Evolutionary conservation across 2,797 vertebrate species (phyloP).

Genomic region (Gallinago stenura): DNA sequence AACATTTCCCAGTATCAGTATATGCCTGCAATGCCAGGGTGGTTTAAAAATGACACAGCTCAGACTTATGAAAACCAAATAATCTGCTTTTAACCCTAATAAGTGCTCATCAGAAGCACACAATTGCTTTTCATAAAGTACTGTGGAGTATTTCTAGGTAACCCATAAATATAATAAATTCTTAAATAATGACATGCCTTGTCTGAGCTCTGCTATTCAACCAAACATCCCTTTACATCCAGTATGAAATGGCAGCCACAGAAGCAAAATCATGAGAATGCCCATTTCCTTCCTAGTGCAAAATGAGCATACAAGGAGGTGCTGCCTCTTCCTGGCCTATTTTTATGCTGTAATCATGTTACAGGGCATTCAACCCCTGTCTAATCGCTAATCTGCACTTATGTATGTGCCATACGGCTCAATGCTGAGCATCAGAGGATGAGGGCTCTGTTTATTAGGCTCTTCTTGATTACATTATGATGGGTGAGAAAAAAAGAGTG

Average conservation of each 20-base stretch:
- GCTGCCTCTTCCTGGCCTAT: not conserved
- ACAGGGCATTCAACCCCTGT: not conserved
- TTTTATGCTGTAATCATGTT: slow-evolving; percentile 29
- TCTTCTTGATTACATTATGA: not conserved
- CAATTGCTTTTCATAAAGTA: not conserved
- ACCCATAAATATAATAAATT: not conserved
- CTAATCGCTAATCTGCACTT: not conserved
- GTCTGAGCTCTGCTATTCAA: not conserved
- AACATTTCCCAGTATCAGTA: not conserved
- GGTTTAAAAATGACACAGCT: not conserved
- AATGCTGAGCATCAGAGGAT: not conserved
- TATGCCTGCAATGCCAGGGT: not conserved
- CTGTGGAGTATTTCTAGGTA: not conserved
- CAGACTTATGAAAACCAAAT: not conserved
- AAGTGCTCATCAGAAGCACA: not conserved
- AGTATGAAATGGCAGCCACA: not conserved
- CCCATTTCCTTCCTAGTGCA: not conserved
- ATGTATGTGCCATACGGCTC: not conserved
- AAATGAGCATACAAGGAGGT: not conserved
- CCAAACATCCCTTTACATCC: not conserved
- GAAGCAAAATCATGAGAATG: not conserved
- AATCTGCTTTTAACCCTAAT: not conserved
- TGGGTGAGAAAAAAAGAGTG: not conserved
- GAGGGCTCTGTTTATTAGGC: slow-evolving; percentile 5
- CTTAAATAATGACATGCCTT: not conserved